These are phyloP conservation scores for Yponomeuta sedellus DNA, from an alignment of 2,888 invertebrate genomes.

Conservation along the genomic window DNA sequence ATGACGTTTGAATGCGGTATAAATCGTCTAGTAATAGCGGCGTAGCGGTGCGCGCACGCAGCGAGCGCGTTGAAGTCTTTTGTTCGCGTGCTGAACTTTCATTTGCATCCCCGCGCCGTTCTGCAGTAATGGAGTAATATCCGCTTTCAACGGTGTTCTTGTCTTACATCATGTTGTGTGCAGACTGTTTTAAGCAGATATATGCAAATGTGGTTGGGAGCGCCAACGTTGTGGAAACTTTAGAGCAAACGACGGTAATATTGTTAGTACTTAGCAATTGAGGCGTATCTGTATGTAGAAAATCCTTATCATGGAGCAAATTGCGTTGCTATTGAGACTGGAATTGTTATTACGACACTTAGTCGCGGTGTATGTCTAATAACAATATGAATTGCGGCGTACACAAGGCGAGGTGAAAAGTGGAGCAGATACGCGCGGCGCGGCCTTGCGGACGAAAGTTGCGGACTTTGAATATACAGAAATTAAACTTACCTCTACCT, in stretches of 20 bases:
- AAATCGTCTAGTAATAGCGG: conserved; percentile 31
- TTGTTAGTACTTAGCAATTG: background rate
- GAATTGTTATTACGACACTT: background rate
- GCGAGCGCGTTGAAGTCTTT: conserved; percentile 56
- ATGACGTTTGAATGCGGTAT: conserved; percentile 29
- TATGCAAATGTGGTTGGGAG: background rate
- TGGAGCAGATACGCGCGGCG: conserved; percentile 37
- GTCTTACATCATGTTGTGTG: conserved; percentile 21
- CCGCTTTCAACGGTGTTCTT: conserved; percentile 16
- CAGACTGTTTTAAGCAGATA: conserved; percentile 16
- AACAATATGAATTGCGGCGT: background rate
- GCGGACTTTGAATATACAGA: background rate
- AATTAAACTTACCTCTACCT: background rate
- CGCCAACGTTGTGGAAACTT: background rate
- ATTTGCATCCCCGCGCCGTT: conserved; percentile 18
- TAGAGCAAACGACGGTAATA: background rate
- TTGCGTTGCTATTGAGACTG: background rate
- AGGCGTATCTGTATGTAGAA: background rate
- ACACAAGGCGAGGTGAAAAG: conserved; percentile 44
- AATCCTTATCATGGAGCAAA: background rate
- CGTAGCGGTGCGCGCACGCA: conserved; percentile 28
- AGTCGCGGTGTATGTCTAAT: background rate
- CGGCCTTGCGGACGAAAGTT: conserved; percentile 43
- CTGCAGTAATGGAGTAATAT: conserved; percentile 16
- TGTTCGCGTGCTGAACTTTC: conserved; percentile 29